Evolutionary conservation across 2,888 invertebrate species (phyloP).

Genomic region (Julus scandinavius): DNA sequence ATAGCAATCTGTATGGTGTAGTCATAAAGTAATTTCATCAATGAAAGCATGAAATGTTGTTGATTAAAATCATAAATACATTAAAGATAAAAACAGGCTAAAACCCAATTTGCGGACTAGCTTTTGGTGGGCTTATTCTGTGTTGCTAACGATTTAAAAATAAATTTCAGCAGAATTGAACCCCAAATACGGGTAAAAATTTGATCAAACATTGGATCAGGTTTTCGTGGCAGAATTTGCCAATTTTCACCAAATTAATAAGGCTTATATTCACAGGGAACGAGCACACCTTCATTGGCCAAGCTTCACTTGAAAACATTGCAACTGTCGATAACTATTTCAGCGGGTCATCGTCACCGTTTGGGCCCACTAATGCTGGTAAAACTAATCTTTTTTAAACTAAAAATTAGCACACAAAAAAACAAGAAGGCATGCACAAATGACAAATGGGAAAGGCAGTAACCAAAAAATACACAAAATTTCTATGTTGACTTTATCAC

Average conservation of each 20-base stretch:
- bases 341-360: slow-evolving; percentile 36
- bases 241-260: not conserved
- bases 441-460: slow-evolving; percentile 41
- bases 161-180: not conserved
- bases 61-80: not conserved
- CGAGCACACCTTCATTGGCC: slow-evolving; percentile 8
- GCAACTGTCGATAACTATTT: slow-evolving; percentile 48
- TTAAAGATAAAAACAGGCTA: slow-evolving; percentile 6
- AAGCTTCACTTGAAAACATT: slow-evolving; percentile 43
- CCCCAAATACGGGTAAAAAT: no score
- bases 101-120: not conserved
- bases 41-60: not conserved
- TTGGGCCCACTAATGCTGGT: slow-evolving; percentile 25
- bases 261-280: not conserved
- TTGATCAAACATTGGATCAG: not conserved
- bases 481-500: slow-evolving; percentile 50
- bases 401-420: slow-evolving; percentile 44
- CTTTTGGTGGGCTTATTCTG: not conserved
- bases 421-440: slow-evolving; percentile 33
- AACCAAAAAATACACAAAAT: slow-evolving; percentile 46
- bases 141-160: not conserved
- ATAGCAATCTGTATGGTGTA: not conserved
- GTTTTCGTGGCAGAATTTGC: not conserved
- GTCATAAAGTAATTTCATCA: not conserved
- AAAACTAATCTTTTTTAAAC: slow-evolving; percentile 37